Percentiles rank a stretch among this genome's conserved stretches.
phyloP scores from a whole-genome alignment of 2,797 vertebrate species.

The Holocentrus rufus region DNA sequence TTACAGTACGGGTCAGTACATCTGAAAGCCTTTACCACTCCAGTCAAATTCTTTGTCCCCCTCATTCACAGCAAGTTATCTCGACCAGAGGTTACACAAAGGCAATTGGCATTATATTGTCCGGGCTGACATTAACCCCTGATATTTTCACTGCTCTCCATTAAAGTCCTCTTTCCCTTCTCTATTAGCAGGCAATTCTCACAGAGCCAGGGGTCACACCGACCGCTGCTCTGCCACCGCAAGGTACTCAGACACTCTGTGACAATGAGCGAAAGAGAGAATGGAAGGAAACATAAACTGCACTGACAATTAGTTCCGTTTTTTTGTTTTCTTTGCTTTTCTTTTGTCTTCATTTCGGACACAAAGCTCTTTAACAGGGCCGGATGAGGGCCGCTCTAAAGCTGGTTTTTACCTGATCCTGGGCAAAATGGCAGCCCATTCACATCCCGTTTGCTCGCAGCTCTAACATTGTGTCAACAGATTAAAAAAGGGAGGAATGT shows the following conservation, averaged over 20 bases:
- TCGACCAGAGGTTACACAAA: conserved; percentile 75
- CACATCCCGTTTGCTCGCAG: conserved; percentile 52
- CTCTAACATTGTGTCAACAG: conserved; percentile 48
- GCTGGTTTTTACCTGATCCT: conserved; percentile 51
- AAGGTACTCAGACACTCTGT: conserved; percentile 52
- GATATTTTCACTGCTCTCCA: conserved; percentile 79
- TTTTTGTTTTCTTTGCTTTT: conserved; percentile 62
- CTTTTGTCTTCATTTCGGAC: conserved; percentile 44
- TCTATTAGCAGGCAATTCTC: conserved; percentile 74
- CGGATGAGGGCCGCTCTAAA: conserved; percentile 49
- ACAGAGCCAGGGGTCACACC: conserved; percentile 67
- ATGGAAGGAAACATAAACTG: conserved; percentile 63
- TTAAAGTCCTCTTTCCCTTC: conserved; percentile 74
- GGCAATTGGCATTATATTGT: conserved; percentile 79
- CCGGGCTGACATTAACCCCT: conserved; percentile 77
- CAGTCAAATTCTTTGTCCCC: conserved; percentile 83
- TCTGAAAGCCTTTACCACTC: conserved; percentile 84
- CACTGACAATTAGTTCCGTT: conserved; percentile 64
- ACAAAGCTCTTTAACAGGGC: conserved; percentile 49
- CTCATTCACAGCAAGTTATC: conserved; percentile 78
- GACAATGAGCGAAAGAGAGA: conserved; percentile 47
- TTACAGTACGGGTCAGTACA: conserved; percentile 86
- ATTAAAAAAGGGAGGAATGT: conserved; percentile 57
- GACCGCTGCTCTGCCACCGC: conserved; percentile 30
- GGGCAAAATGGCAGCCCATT: conserved; percentile 59